Evolutionary conservation across 2,113 vertebrate species (phyloP), one percentile per base, ranked within the genome.

Genomic region (Eulacestoma nigropectus): DNA sequence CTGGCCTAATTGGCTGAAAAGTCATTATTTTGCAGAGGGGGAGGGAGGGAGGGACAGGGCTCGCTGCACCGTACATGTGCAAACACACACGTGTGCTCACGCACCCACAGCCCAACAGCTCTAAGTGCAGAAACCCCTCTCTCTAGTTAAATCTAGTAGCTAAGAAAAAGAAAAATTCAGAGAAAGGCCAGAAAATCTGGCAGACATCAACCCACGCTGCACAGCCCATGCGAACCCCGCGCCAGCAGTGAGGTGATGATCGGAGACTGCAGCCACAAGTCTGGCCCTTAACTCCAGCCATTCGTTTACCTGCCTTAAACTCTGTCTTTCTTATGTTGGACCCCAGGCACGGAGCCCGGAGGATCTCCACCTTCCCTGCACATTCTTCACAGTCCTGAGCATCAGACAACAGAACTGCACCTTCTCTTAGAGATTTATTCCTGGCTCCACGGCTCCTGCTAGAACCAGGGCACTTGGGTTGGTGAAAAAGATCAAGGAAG

Each of bases 1-100:
- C 95, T 62, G 35, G 85, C 86, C 74, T 96, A 95, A 96, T 94
- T 94, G 84, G 56, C 95, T 94, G 95, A 69, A 84, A 94, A 95
- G 79, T 90, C 93, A 89, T 94, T 94, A 85, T 90, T 72, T 88
- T 81, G 64, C 83, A 49, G 68, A 59, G 30, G 12, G 30, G 41
- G 68, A 49, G 60, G 55, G 35, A 70, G 27, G 39, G 39, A 65
- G 33, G 52, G 62, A 29, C 22, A 11, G 30, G 16, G 78, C 26
- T 95, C 6, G 1, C 74, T 46, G 67, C 46, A 18, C 26, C 0
- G 0, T 55, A 19, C 35, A 7, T 33, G 76, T 90, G 68, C 83
- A 93, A 88, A 70, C 32, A 44, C 42, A 46, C 49, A 26, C 82
- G 27, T 2, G 2, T 35, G 16, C 56, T 20, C 33, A 16, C 6